Evolutionary conservation across 2,113 vertebrate genomes (phyloP).

Genomic region (Sorex fumeus): DNA sequence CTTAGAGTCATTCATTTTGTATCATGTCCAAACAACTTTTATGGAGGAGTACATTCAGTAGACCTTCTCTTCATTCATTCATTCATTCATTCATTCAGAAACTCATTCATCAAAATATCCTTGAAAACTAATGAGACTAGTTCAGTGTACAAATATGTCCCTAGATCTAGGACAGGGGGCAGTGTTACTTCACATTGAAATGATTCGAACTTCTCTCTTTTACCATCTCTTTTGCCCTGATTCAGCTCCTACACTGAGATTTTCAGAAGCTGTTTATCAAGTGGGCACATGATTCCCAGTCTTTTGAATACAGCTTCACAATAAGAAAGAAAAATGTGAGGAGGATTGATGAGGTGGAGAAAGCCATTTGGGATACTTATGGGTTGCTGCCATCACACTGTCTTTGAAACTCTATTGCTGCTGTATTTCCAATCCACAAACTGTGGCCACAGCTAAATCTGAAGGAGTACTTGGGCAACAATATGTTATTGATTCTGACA

Average conservation of each 20-base stretch:
- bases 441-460: background rate
- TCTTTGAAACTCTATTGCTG: too few relatives aligned
- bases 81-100: slow-evolving; percentile 15
- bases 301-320: background rate
- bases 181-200: background rate
- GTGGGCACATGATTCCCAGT: background rate
- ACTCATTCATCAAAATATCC: slow-evolving; percentile 42
- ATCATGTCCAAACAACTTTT: slow-evolving; percentile 13
- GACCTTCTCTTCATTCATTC: background rate
- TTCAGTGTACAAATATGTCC: background rate
- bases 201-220: slow-evolving; percentile 33
- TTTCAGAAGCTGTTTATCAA: background rate
- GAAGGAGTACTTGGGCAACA: slow-evolving; percentile 3
- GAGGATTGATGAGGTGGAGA: background rate
- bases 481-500: background rate
- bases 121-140: slow-evolving; percentile 26
- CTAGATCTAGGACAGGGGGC: background rate
- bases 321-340: background rate
- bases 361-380: background rate
- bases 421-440: background rate
- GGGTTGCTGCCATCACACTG: background rate
- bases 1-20: background rate
- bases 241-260: background rate
- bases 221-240: background rate
- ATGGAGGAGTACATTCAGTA: background rate